Evolutionary conservation across 2,888 invertebrate genomes (phyloP).

Genomic region (Petrophora chlorosata): DNA sequence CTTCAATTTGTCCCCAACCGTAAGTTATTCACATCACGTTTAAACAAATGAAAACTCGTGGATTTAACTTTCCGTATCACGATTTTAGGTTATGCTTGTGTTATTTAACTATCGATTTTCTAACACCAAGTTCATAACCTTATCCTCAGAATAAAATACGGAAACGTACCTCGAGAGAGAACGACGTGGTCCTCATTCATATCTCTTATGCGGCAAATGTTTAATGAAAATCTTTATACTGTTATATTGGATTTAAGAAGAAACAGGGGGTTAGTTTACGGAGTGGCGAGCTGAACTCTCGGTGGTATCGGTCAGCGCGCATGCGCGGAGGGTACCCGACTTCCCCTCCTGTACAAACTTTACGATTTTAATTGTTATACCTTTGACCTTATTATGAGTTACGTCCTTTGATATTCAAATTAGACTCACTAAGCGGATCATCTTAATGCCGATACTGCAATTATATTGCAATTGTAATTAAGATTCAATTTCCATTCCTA

Average conservation of each 20-base stretch:
- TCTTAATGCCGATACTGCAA: not conserved
- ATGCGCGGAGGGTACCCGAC: slow-evolving; percentile 48
- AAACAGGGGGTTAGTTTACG: slow-evolving; percentile 35
- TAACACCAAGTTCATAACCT: slow-evolving; percentile 43
- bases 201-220: slow-evolving; percentile 81
- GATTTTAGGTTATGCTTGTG: slow-evolving; percentile 70
- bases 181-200: slow-evolving; percentile 96
- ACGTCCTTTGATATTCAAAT: slow-evolving; percentile 14
- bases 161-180: slow-evolving; percentile 90
- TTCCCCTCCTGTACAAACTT: slow-evolving; percentile 46
- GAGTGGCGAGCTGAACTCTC: slow-evolving; percentile 30
- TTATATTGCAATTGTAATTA: no score
- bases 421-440: not conserved
- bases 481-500: no score
- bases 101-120: slow-evolving; percentile 78
- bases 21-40: not conserved
- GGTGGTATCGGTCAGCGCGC: slow-evolving; percentile 43
- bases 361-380: slow-evolving; percentile 41
- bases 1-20: not conserved
- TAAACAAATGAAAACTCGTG: not conserved
- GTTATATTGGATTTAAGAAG: slow-evolving; percentile 32
- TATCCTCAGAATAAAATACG: slow-evolving; percentile 28
- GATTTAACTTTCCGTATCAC: slow-evolving; percentile 16
- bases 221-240: slow-evolving; percentile 60
- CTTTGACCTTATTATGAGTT: slow-evolving; percentile 38